phyloP scores from a whole-genome alignment of 2,888 invertebrate genomes.

The Troides aeacus region DNA sequence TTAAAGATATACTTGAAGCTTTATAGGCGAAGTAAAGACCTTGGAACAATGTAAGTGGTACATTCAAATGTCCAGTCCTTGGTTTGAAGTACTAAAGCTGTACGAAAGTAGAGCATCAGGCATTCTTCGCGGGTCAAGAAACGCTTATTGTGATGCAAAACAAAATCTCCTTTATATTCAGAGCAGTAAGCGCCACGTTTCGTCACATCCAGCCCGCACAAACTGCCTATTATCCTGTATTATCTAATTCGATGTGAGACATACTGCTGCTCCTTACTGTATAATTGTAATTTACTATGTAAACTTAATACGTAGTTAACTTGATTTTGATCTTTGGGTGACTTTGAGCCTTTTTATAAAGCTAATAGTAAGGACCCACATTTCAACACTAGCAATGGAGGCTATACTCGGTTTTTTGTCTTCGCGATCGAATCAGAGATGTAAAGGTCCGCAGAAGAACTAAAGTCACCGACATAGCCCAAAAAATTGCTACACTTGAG shows the following conservation, averaged over 20 bases:
- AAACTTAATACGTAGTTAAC: neutral
- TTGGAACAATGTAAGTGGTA: neutral
- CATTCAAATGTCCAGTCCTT: constrained; percentile 45
- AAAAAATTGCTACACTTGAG: no score
- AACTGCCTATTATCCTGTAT: constrained; percentile 35
- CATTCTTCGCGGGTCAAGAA: constrained; percentile 56
- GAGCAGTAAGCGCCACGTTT: constrained; percentile 32
- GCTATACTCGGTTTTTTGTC: no score
- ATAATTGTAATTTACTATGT: constrained; percentile 27
- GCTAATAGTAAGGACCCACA: no score
- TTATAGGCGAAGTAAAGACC: no score
- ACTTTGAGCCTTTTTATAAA: no score
- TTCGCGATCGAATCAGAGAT: no score
- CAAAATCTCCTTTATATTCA: constrained; percentile 30
- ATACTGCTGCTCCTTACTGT: constrained; percentile 68
- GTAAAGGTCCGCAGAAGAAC: no score
- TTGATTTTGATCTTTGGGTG: neutral
- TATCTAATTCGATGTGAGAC: constrained; percentile 66
- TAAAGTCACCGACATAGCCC: no score
- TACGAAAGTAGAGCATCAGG: constrained; percentile 63
- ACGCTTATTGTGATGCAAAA: constrained; percentile 28
- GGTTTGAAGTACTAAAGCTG: constrained; percentile 36
- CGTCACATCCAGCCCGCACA: constrained; percentile 1
- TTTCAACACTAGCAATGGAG: no score
- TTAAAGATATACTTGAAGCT: no score